Conservation (phyloP, 2,797 vertebrate species). For the Aplochiton taeniatus region DNA sequence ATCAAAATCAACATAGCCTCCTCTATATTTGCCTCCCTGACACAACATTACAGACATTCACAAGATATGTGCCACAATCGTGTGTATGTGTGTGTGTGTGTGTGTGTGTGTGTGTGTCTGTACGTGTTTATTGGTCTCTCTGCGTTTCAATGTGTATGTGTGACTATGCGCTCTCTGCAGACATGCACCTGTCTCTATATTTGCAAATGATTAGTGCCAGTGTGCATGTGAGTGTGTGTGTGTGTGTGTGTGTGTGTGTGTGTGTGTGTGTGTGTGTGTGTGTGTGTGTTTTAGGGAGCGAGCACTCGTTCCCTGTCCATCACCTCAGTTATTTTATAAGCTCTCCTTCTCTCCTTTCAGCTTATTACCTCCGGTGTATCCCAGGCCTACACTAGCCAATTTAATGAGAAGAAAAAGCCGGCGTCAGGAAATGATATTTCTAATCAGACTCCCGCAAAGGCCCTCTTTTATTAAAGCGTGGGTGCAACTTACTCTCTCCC, state of each 20-base stretch:
- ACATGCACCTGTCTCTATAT: neutral
- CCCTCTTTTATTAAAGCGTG: conserved; percentile 70
- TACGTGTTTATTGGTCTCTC: neutral
- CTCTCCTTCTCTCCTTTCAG: conserved; percentile 26
- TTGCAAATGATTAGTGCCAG: neutral
- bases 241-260: conserved; percentile 13
- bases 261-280: conserved; percentile 5
- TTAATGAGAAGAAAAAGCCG: conserved; percentile 56
- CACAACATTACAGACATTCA: too few relatives aligned
- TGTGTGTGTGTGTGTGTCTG: conserved; percentile 11
- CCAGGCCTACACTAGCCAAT: conserved; percentile 32
- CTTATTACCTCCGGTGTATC: conserved; percentile 17
- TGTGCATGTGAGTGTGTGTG: conserved; percentile 5
- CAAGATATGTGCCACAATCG: conserved; percentile 16
- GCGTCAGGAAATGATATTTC: conserved; percentile 76
- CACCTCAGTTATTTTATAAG: conserved; percentile 42
- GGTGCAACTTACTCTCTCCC: conserved; percentile 23
- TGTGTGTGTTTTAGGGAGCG: conserved; percentile 5
- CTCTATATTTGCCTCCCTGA: too few relatives aligned
- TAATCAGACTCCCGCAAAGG: conserved; percentile 70
- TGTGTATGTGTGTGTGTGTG: neutral
- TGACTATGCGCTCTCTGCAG: too few relatives aligned
- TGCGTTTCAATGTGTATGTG: neutral
- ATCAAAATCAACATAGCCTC: too few relatives aligned
- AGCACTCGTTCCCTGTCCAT: conserved; percentile 35